Evolutionary conservation across 2,797 vertebrate species (phyloP).

Genomic region (Sandelia bainsii): DNA sequence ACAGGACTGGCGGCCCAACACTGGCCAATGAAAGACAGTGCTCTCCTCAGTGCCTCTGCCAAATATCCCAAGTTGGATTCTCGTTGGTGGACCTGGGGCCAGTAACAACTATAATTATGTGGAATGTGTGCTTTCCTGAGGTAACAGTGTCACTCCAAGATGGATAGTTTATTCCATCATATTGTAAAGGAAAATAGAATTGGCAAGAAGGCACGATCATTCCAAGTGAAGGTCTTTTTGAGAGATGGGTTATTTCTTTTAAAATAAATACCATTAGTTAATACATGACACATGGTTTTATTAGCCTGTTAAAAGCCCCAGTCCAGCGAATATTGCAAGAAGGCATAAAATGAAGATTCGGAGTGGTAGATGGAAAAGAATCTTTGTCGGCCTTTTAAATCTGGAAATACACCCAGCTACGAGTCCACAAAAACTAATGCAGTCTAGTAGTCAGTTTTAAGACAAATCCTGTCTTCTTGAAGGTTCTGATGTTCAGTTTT

Average conservation of each 20-base stretch:
- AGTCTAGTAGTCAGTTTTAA: background rate
- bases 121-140: slow-evolving; percentile 83
- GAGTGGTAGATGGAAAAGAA: background rate
- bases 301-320: slow-evolving; percentile 38
- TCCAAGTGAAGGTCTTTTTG: slow-evolving; percentile 58
- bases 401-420: slow-evolving; percentile 6
- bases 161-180: slow-evolving; percentile 78
- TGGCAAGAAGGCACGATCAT: slow-evolving; percentile 66
- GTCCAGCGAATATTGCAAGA: slow-evolving; percentile 12
- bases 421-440: background rate
- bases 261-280: slow-evolving; percentile 67
- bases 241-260: slow-evolving; percentile 51
- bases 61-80: slow-evolving; percentile 76
- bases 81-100: slow-evolving; percentile 69
- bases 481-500: background rate
- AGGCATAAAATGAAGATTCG: background rate
- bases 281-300: slow-evolving; percentile 58
- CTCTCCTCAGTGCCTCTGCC: slow-evolving; percentile 70
- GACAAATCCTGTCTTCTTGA: background rate
- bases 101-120: slow-evolving; percentile 84
- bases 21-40: slow-evolving; percentile 66
- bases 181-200: slow-evolving; percentile 76
- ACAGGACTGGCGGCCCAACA: slow-evolving; percentile 73
- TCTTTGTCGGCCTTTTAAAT: background rate
- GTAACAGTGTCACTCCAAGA: slow-evolving; percentile 78